phyloP scores from a whole-genome alignment of 2,888 invertebrate species.

The Nomada fabriciana region DNA sequence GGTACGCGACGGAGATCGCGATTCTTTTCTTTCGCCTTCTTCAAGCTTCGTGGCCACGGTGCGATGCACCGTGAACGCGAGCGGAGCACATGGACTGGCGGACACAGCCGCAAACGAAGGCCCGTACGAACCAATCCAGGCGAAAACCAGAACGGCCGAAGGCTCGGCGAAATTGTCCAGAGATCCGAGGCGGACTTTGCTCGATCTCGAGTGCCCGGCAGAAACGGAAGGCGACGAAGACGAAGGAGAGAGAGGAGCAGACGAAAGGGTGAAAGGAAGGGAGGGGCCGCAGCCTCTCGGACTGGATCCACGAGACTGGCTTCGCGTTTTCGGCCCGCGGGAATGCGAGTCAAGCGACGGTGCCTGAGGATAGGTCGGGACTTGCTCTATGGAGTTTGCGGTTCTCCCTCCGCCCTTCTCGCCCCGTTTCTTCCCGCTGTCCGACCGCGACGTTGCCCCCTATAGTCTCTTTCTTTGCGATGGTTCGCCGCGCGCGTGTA shows the following conservation, averaged over 20 bases:
- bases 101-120: conserved; percentile 46
- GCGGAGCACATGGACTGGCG: conserved; percentile 43
- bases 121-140: conserved; percentile 24
- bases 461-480: conserved; percentile 39
- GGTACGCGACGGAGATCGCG: conserved; percentile 51
- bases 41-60: conserved; percentile 52
- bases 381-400: conserved; percentile 67
- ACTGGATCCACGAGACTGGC: conserved; percentile 74
- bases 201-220: not conserved
- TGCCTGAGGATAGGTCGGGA: conserved; percentile 79
- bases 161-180: conserved; percentile 54
- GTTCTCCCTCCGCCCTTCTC: conserved; percentile 25
- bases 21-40: conserved; percentile 64
- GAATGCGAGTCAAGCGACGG: conserved; percentile 76
- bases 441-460: conserved; percentile 17
- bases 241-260: conserved; percentile 37
- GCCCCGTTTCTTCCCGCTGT: conserved; percentile 14
- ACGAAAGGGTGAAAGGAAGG: conserved; percentile 30
- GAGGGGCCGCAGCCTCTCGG: conserved; percentile 48
- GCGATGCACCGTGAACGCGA: conserved; percentile 61
- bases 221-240: conserved; percentile 4
- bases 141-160: conserved; percentile 29
- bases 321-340: conserved; percentile 79
- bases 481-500: conserved; percentile 49
- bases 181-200: not conserved